phyloP scores from a whole-genome alignment of 1,140 invertebrate genomes.

The Eumaeus atala region DNA sequence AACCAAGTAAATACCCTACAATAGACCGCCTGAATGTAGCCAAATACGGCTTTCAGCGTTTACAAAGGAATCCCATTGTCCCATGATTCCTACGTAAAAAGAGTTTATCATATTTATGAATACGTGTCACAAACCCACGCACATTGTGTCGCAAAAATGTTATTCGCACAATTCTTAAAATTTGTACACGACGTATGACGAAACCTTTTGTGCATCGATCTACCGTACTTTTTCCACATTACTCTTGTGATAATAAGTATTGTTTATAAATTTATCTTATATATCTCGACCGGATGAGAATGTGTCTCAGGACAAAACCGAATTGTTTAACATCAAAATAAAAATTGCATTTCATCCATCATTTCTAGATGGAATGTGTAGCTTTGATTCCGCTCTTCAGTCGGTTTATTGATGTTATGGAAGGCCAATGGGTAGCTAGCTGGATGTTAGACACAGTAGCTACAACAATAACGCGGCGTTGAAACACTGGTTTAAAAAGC shows the following conservation, averaged over 20 bases:
- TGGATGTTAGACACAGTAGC: no score
- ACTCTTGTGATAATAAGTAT: not conserved
- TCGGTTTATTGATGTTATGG: no score
- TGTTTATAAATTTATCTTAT: not conserved
- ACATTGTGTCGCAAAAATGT: slow-evolving; percentile 2
- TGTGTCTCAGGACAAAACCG: no score
- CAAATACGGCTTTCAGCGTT: slow-evolving; percentile 1
- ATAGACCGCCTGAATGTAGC: not conserved
- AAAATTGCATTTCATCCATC: no score
- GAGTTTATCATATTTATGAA: slow-evolving; percentile 9
- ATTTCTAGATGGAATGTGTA: no score
- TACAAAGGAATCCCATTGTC: slow-evolving; percentile 7
- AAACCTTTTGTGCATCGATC: slow-evolving; percentile 1
- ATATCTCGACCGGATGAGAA: no score
- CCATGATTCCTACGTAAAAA: not conserved
- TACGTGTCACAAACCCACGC: slow-evolving; percentile 7
- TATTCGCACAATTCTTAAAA: slow-evolving; percentile 10
- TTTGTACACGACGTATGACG: slow-evolving; percentile 9
- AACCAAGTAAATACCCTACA: slow-evolving; percentile 3
- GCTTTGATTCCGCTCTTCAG: no score
- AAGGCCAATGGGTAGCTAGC: no score
- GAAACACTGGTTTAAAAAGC: no score
- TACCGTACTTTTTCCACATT: not conserved
- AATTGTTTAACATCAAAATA: no score
- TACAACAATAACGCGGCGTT: no score